phyloP scores from a whole-genome alignment of 1,140 invertebrate genomes.

The Diuraphis noxia region DNA sequence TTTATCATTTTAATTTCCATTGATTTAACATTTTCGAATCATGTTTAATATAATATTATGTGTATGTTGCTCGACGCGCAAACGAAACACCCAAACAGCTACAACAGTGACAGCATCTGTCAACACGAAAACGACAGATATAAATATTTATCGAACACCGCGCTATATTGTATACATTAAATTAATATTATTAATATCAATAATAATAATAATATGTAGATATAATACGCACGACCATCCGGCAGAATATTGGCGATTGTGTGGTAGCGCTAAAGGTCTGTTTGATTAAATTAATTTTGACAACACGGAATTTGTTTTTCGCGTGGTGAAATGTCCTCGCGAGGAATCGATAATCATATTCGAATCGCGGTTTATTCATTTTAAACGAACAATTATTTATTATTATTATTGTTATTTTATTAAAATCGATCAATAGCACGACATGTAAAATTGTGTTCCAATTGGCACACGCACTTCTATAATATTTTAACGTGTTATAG shows the following conservation, averaged over 20 bases:
- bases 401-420: not conserved
- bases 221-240: not conserved
- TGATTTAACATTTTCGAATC: not conserved
- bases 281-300: not conserved
- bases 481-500: not conserved
- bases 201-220: not conserved
- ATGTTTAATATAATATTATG: not conserved
- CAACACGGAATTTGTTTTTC: not conserved
- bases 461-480: rapidly evolving
- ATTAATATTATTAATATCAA: too few species aligned
- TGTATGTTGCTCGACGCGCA: not conserved
- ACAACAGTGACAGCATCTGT: not conserved
- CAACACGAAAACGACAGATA: not conserved
- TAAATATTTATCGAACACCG: not conserved
- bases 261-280: not conserved
- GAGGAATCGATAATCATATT: not conserved
- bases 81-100: not conserved
- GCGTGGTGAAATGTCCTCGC: not conserved
- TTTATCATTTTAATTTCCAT: not conserved
- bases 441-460: not conserved
- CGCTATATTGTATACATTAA: not conserved
- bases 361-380: not conserved
- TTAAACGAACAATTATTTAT: not conserved
- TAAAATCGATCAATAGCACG: not conserved
- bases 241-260: not conserved